These are phyloP conservation scores for Parazoanthus atlanticus DNA, from an alignment of 92 coral and sea anemone genomes.

Conservation along the genomic window DNA sequence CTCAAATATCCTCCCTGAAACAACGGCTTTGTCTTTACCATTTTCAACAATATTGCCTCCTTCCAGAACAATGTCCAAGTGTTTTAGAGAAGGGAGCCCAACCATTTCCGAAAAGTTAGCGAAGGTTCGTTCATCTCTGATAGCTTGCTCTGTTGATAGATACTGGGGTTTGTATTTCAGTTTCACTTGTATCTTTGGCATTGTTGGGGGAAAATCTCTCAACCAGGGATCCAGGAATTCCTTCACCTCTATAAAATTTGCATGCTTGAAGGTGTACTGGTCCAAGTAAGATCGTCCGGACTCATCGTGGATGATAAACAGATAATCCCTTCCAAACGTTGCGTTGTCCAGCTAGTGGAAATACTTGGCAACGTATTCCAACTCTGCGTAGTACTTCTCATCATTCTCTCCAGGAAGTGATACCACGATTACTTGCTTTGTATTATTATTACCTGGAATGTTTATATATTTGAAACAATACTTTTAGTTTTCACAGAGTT, in stretches of 20 bases:
- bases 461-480: no score
- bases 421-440: slow-evolving; percentile 58
- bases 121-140: slow-evolving; percentile 33
- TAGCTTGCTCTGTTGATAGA: slow-evolving; percentile 37
- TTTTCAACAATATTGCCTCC: slow-evolving; percentile 62
- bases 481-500: not conserved
- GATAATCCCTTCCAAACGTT: slow-evolving; percentile 54
- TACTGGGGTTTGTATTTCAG: slow-evolving; percentile 50
- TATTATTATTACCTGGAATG: slow-evolving; percentile 11
- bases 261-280: slow-evolving; percentile 46
- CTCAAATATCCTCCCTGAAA: slow-evolving; percentile 44
- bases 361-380: slow-evolving; percentile 49
- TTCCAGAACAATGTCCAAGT: slow-evolving; percentile 45
- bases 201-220: slow-evolving; percentile 52
- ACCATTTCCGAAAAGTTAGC: slow-evolving; percentile 15
- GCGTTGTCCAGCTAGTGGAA: slow-evolving; percentile 47
- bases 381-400: slow-evolving; percentile 47
- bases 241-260: slow-evolving; percentile 54
- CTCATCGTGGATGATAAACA: slow-evolving; percentile 56
- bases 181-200: slow-evolving; percentile 37
- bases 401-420: slow-evolving; percentile 59
- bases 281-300: slow-evolving; percentile 42
- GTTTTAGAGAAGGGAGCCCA: not conserved
- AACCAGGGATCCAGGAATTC: slow-evolving; percentile 52
- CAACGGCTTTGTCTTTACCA: slow-evolving; percentile 39